These are phyloP conservation scores for Micropoecilia bifurca DNA, from an alignment of 2,797 vertebrate genomes.

Conservation along the genomic window DNA sequence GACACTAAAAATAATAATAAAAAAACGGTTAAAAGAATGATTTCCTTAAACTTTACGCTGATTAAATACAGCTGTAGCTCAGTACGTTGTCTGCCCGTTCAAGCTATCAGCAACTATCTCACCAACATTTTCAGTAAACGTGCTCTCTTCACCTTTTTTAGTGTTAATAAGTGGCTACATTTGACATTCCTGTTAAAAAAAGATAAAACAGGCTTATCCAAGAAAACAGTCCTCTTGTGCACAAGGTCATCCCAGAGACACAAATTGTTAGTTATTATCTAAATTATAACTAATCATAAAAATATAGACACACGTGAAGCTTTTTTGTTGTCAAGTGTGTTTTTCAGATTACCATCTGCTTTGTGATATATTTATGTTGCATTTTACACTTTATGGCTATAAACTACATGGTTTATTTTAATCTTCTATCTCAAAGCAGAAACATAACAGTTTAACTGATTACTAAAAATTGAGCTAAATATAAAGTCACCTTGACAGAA, in stretches of 20 bases:
- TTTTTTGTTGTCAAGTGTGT: neutral
- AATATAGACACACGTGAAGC: neutral
- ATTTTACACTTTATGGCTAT: neutral
- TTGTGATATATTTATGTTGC: neutral
- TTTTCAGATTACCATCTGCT: neutral
- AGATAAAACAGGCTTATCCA: neutral
- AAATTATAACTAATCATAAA: neutral
- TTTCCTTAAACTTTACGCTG: neutral
- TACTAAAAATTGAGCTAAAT: neutral
- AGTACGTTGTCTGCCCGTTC: neutral
- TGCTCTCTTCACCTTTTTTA: neutral
- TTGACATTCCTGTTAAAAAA: neutral
- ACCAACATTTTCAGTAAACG: neutral
- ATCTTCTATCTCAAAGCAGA: neutral
- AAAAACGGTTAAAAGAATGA: neutral
- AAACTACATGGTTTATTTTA: neutral
- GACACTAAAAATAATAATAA: neutral
- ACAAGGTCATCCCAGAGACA: neutral
- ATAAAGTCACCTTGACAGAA: neutral
- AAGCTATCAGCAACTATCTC: neutral
- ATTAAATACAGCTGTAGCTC: neutral
- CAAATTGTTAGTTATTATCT: neutral
- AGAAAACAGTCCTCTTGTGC: neutral
- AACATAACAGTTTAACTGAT: neutral
- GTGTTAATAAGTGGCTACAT: neutral